A percentile compares a stretch with the other conserved stretches of the same genome.
These are phyloP conservation scores for Dryobotodes eremita DNA, from an alignment of 2,888 invertebrate genomes.

Conservation along the genomic window DNA sequence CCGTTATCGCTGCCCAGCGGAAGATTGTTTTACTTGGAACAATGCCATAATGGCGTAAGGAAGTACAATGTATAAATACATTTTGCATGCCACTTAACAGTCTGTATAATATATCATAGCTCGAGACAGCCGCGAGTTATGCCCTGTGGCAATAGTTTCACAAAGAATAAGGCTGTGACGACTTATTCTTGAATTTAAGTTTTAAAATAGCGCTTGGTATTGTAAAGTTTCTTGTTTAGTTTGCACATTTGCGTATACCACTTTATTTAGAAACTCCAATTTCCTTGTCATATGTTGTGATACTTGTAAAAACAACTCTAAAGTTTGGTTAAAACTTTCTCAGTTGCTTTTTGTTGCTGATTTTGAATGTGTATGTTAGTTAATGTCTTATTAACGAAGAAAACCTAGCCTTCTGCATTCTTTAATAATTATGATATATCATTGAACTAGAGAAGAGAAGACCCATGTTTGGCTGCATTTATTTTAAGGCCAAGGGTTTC, in stretches of 20 bases:
- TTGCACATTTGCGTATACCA: not conserved
- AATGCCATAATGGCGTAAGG: conserved; percentile 88
- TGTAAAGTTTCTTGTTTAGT: conserved; percentile 17
- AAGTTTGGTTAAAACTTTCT: not conserved
- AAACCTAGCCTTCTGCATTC: too few relatives aligned
- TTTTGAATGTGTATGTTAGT: too few relatives aligned
- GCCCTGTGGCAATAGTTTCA: conserved; percentile 61
- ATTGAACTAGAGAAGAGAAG: too few relatives aligned
- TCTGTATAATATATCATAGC: conserved; percentile 83
- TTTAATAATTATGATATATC: too few relatives aligned
- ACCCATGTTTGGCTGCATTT: too few relatives aligned
- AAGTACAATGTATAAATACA: conserved; percentile 90
- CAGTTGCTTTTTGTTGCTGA: too few relatives aligned
- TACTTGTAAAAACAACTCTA: not conserved
- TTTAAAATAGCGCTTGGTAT: conserved; percentile 22
- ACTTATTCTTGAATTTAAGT: conserved; percentile 54
- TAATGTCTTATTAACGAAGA: too few relatives aligned
- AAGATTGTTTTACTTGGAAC: conserved; percentile 90
- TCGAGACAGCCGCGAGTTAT: conserved; percentile 79
- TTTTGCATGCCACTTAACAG: conserved; percentile 90
- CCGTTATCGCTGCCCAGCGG: conserved; percentile 83
- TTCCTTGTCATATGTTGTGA: not conserved
- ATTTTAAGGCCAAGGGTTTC: too few relatives aligned
- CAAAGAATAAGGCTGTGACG: conserved; percentile 51
- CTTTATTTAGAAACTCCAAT: not conserved